Conservation (phyloP, 2,797 vertebrate genomes). For the Poeciliopsis infans region DNA sequence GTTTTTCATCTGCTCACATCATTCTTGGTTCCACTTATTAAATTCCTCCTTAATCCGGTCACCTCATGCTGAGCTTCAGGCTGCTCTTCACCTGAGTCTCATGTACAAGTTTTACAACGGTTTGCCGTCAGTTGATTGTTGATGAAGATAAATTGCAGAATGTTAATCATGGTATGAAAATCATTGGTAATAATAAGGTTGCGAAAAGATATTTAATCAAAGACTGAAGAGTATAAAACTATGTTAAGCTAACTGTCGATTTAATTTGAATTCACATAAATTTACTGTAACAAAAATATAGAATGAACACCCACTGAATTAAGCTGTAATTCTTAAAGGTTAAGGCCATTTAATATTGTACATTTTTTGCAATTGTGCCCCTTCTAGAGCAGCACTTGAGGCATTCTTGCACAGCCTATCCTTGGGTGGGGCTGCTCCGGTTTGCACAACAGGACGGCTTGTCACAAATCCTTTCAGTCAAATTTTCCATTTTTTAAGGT, state of each 20-base stretch:
- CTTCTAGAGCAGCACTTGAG: background rate
- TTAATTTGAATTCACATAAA: background rate
- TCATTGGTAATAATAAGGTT: background rate
- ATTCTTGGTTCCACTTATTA: background rate
- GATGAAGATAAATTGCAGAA: background rate
- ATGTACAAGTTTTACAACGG: background rate
- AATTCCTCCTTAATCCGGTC: background rate
- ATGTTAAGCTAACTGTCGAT: background rate
- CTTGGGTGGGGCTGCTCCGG: background rate
- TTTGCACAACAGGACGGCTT: background rate
- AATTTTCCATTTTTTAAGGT: background rate
- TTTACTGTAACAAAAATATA: background rate
- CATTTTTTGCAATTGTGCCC: background rate
- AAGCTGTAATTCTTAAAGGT: background rate
- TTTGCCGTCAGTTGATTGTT: background rate
- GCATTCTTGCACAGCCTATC: background rate
- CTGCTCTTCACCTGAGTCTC: background rate
- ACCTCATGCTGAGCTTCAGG: background rate
- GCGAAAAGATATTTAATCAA: background rate
- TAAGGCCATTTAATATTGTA: background rate
- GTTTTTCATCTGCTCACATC: background rate
- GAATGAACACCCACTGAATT: background rate
- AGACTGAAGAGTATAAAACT: background rate
- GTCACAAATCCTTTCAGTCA: background rate
- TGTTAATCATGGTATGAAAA: background rate